Evolutionary conservation across 2,113 vertebrate species (phyloP), one percentile per base, ranked within the genome.

Genomic region (Centrocercus urophasianus): DNA sequence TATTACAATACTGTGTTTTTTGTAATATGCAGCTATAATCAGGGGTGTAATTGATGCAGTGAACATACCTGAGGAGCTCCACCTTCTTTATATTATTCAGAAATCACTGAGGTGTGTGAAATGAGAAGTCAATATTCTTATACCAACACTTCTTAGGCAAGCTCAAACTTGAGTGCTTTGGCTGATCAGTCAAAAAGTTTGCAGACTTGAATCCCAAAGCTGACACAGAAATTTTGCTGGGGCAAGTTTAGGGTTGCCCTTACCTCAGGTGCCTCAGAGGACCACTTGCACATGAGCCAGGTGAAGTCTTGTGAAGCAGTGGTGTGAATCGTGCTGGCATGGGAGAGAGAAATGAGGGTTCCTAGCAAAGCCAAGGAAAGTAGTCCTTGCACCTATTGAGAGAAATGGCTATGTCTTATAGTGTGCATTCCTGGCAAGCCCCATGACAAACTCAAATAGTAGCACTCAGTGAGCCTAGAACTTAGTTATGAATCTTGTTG

Each of bases 351-450:
- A 40, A 11, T 13, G 14, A 59, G 24, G 45, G 21, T 4, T 90
- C 24, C 9, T 42, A 36, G 5, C 13, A 42, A 78, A 47, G 13
- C 19, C 3, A n/a, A 34, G 32, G 27, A 50, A 74, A 48, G 24
- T 4, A 70, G 24, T n/a, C 5, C 5, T 40, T 65, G 5, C 2
- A 8, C 14, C 50, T 83, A 18, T 14, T 3, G 32, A 45, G 56
- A 40, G 8, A 12, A 4, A 30, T 19, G 10, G 15, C 36, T 43
- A 13, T 32, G 8, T 40, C 24, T 21, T 15, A 47, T 11, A 5
- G 3, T 25, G 9, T n/a, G 7, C 0, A 0, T 24, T 12, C 42
- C 15, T 54, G 36, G 13, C 2, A 1, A 20, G 20, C 2, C 15
- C 34, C 2, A 3, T 27, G 24, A 40, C 22, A 74, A 30, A 14